Percentiles rank a stretch among this genome's conserved stretches.
Evolutionary conservation across 2,113 vertebrate genomes (phyloP).

Genomic region (Apistogramma diplotaenia): DNA sequence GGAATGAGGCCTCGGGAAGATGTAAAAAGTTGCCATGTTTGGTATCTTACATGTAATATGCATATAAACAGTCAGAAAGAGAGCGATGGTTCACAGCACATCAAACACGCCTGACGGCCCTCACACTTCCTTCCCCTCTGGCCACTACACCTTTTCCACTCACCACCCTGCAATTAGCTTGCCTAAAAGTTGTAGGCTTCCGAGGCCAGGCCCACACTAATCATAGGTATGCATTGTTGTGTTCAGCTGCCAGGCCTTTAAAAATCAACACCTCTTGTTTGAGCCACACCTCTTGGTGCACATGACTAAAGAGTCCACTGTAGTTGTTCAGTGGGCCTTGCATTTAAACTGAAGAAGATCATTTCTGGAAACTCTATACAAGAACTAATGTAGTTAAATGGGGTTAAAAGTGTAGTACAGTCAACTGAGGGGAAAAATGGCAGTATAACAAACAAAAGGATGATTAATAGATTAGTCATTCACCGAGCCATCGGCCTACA

Average conservation of each 20-base stretch:
- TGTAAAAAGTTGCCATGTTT: constrained; percentile 16
- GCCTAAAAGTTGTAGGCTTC: constrained; percentile 70
- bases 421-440: neutral
- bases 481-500: constrained; percentile 20
- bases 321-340: constrained; percentile 8
- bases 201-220: constrained; percentile 65
- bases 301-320: neutral
- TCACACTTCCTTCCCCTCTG: constrained; percentile 65
- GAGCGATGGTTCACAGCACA: constrained; percentile 3
- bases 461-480: constrained; percentile 25
- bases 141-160: constrained; percentile 70
- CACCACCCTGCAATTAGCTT: constrained; percentile 75
- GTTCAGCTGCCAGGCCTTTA: constrained; percentile 63
- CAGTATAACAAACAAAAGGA: neutral
- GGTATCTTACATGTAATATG: constrained; percentile 2
- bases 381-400: neutral
- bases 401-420: neutral
- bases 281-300: constrained; percentile 48
- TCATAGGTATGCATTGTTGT: constrained; percentile 73
- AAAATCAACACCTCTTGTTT: constrained; percentile 68
- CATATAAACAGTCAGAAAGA: constrained; percentile 1
- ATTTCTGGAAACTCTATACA: neutral
- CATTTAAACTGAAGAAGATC: neutral
- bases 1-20: too few species aligned
- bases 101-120: constrained; percentile 65